Percentiles rank a stretch among this genome's conserved stretches.
Evolutionary conservation across 1,140 invertebrate genomes (phyloP).

Genomic region (Harpegnathos saltator): DNA sequence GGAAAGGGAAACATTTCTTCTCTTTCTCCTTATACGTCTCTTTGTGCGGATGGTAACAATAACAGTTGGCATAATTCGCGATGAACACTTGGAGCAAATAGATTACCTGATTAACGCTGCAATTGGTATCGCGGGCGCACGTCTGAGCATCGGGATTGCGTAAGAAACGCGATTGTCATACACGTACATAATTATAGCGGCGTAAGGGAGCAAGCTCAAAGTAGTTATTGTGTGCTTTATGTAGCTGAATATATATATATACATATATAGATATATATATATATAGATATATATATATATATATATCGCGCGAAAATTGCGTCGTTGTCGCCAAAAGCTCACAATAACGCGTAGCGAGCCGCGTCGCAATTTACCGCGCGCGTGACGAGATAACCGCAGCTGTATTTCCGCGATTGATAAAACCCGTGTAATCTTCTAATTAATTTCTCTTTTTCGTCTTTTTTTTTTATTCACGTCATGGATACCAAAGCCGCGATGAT

Average conservation of each 20-base stretch:
- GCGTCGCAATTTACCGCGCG: neutral
- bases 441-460: neutral
- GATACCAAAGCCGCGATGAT: slow-evolving; percentile 1
- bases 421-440: neutral
- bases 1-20: neutral
- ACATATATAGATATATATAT: too few species aligned
- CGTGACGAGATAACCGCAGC: neutral
- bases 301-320: neutral
- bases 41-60: neutral
- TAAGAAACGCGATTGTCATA: neutral
- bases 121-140: neutral
- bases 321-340: neutral
- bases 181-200: neutral
- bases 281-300: too few species aligned
- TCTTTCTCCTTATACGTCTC: too few species aligned
- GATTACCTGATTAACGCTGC: neutral
- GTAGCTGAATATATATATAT: neutral
- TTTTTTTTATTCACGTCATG: neutral
- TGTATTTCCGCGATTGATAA: slow-evolving; percentile 1
- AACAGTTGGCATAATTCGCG: neutral
- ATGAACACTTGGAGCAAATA: neutral
- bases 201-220: neutral
- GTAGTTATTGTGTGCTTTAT: neutral
- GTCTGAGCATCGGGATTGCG: neutral
- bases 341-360: neutral